Base-by-base conservation (phyloP, 2,888 invertebrate genomes). In the Chrysolina americana region DNA sequence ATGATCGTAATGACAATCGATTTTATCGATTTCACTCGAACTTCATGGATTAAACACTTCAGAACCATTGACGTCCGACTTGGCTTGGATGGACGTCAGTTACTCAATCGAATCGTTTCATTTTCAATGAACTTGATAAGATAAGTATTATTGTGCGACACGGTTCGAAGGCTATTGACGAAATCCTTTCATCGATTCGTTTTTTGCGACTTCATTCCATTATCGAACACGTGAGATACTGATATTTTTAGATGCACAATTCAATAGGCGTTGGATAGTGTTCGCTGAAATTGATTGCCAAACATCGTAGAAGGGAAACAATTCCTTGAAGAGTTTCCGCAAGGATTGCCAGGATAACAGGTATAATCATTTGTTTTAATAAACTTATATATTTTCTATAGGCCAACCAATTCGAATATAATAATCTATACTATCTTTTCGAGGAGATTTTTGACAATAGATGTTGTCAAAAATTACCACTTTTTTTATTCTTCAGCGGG, bases 181-280 rank as follows among this genome's bases (percentile, higher is more conserved):
- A 36, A 28, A 59, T 13, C 17, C 8, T 28, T 36, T 4, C 28
- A 15, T 28, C 59, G 59, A 59, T 59, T 8, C n/a, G 28, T 59
- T 59, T 59, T 59, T 36, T 59, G 15, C n/a, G 47, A 15, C 59
- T 23, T 28, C 28, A 47, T 17, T 36, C 13, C 23, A 28, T 59
- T 59, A 59, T 9, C 23, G 15, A 28, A n/a, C 59, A 59, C 28
- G 59, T 28, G 15, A 59, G 59, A 13, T 28, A n/a, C 28, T 8
- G 15, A 28, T 59, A 59, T 59, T 59, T 59, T 59, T 59, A 59
- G 59, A 59, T 8, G 15, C 59, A 15, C 21, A 56, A 21, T 23
- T 23, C 3, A 59, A 28, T 28, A 15, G n/a, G 59, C 23, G 5
- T 28, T n/a, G n/a, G n/a, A 59, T 36, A 59, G 59, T 59, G 59